Base-by-base conservation (phyloP, 1,140 invertebrate species). In the Ceratina australensis region DNA sequence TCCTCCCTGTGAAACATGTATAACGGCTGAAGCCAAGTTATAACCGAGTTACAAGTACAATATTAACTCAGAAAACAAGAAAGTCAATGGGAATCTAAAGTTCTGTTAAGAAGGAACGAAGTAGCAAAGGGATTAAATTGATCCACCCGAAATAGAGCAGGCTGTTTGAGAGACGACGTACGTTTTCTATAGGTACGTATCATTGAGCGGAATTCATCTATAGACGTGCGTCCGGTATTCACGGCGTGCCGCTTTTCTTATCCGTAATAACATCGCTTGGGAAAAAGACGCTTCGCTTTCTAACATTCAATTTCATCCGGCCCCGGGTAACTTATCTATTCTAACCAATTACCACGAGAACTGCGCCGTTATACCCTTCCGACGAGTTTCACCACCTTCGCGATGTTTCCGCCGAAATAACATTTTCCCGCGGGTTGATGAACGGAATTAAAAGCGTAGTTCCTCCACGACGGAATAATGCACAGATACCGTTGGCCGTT, bases 281-380 rank as follows among this genome's bases (percentile, higher is more conserved):
- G n/a, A 57, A 61, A 52, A 60, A 69, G 66, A 33, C 66, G 61
- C 42, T 76, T 76, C n/a, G 26, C 24, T 52, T 28, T 56, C 49
- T 24, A n/a, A 69, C 56, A 67, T 76, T 60, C 66, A 69, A 76
- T 76, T 76, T 71, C 63, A 49, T 57, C 52, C n/a, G 50, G 50
- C 20, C 28, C n/a, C 61, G 10, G 42, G 20, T 16, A 57, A 16
- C 28, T 28, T 22, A 50, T 24, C 4, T 15, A 18, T 22, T 16
- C 52, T 67, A 50, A 16, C 52, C 72, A 75, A 75, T 75, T 75
- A 67, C 72, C 33, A 49, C 28, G 13, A 20, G 49, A 20, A 20
- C 49, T 2, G 24, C 10, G 5, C 7, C n/a, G n/a, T n/a, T n/a
- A n/a, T n/a, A n/a, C n/a, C n/a, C n/a, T n/a, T n/a, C 22, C 0